Evolutionary conservation across 2,113 vertebrate species (phyloP).

Genomic region (Chionodraco myersi): DNA sequence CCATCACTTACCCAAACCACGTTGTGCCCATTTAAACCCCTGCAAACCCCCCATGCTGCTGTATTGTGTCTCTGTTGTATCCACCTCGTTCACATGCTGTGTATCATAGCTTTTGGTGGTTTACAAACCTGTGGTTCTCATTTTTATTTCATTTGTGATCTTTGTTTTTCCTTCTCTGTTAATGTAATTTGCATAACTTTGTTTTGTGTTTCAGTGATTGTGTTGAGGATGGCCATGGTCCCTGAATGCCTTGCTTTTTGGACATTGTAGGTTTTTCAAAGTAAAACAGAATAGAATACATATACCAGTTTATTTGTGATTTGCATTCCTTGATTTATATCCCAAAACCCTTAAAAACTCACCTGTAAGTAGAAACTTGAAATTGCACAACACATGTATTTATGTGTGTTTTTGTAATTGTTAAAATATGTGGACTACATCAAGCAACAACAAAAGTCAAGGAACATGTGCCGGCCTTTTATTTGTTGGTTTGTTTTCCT

Average conservation of each 20-base stretch:
- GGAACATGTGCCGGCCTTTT: constrained; percentile 60
- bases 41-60: constrained; percentile 37
- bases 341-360: not conserved
- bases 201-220: constrained; percentile 69
- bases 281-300: constrained; percentile 6
- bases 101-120: constrained; percentile 58
- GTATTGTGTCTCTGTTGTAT: constrained; percentile 46
- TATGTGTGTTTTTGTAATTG: constrained; percentile 5
- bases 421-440: not conserved
- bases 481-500: constrained; percentile 44
- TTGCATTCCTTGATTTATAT: constrained; percentile 4
- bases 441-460: constrained; percentile 42
- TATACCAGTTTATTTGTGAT: not conserved
- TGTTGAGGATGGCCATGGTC: constrained; percentile 69
- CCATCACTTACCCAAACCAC: constrained; percentile 33
- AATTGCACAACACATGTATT: not conserved
- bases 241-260: constrained; percentile 62
- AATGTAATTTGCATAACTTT: constrained; percentile 62
- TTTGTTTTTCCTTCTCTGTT: constrained; percentile 52
- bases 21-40: constrained; percentile 27
- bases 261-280: constrained; percentile 32
- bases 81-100: constrained; percentile 52
- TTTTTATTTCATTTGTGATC: constrained; percentile 53
- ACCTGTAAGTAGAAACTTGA: not conserved
- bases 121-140: constrained; percentile 42